Evolutionary conservation across 2,113 vertebrate genomes (phyloP), one percentile per base, ranked within the genome.

Genomic region (Petroica traversi): DNA sequence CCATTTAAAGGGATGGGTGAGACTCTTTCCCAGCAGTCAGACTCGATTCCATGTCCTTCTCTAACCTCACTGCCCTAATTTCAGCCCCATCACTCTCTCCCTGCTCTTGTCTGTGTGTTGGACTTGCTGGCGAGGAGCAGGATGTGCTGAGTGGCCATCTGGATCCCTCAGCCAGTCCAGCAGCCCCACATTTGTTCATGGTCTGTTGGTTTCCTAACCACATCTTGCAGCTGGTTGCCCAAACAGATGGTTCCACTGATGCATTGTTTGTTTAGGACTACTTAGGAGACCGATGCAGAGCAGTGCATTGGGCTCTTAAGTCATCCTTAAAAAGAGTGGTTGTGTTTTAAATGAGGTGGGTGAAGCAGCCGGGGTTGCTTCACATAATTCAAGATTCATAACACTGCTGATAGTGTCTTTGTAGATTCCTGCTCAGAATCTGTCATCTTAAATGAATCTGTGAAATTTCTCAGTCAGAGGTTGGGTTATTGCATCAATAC

Each of bases 191-290:
- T 81, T 84, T 88, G 55, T 89, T 82, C 4, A 7, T 89, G 89
- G 64, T 74, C 87, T 5, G 8, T 68, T 94, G 89, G 77, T 59
- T 75, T 85, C 46, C 77, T 43, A 25, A 67, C 92, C 52, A 19
- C 13, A 5, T 66, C 87, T 95, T 87, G 95, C 95, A 95, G 92
- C 89, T 94, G 93, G 87, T 81, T 14, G 2, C 73, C 43, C 74
- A 23, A 31, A 43, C 89, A 94, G 92, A 89, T 95, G 92, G 95
- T 66, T n/a, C 38, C 2, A 6, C 61, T 66, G 63, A 74, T 48
- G 51, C 46, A 11, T 38, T 8, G 14, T 87, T 93, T 87, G 76
- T 51, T 80, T 52, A 80, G 78, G 63, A 19, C 29, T 58, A 9
- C 63, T 67, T 28, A 40, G 23, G 82, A 80, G 54, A 28, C 79